Base-by-base conservation (phyloP, 2,888 invertebrate genomes). In the Steinernema hermaphroditum region DNA sequence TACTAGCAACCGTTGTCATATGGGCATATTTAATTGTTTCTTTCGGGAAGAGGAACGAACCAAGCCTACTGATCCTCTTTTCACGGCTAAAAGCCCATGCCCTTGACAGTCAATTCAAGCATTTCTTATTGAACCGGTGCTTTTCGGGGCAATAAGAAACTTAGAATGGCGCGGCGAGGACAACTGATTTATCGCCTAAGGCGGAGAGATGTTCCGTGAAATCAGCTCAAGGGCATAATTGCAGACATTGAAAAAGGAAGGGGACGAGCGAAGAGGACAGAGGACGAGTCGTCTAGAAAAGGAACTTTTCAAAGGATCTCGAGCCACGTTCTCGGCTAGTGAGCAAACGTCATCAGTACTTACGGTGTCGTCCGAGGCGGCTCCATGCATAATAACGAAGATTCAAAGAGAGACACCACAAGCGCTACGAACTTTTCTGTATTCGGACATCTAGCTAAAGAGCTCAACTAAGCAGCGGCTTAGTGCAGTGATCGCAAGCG, bases 151-250 rank as follows among this genome's bases (percentile, higher is more conserved):
- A 62, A 62, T 32, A 62, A 62, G 62, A 62, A 62, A 62, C 62
- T 62, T 62, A 9, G n/a, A 29, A 29, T 29, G n/a, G 24, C 50
- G 50, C 19, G 24, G 24, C 16, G 34, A 34, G 27, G 62, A 62
- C 62, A 62, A 62, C 34, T 62, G 62, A 62, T 62, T 62, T 62
- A 62, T 62, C 62, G 62, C 62, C 62, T 62, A 29, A 29, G 62
- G 16, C 32, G 29, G 62, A 50, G 50, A 50, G 19, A 24, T 62
- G 29, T 32, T 62, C 32, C 62, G 62, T 62, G 62, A 62, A 62
- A 62, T 62, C 62, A 62, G 62, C 62, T 62, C 32, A 29, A 62
- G 62, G 29, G 29, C 29, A 62, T 62, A 62, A 62, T 62, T 62
- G 62, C 32, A 27, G 29, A 32, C 62, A 62, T 62, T 16, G 32